Evolutionary conservation across 2,113 vertebrate species (phyloP), one percentile per base, ranked within the genome.

Genomic region (Oncorhynchus nerka): DNA sequence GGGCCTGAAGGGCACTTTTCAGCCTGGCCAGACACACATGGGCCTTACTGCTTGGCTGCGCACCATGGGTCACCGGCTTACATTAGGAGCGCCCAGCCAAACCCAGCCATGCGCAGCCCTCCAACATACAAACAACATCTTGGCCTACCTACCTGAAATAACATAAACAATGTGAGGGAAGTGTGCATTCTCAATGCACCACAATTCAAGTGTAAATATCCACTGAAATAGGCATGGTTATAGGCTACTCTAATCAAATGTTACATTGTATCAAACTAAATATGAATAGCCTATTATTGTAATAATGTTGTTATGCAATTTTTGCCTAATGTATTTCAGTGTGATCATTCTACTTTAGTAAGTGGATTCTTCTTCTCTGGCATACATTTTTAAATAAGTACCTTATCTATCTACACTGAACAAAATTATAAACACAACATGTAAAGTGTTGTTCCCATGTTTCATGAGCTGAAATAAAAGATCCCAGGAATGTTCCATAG

Each of bases 1-100:
- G 80, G 87, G 85, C 89, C 91, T 93, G 87, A 89, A 92, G 90
- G 92, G 87, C 90, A 90, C 88, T 90, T 92, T 93, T 92, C 90
- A 92, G 90, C 90, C 89, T 89, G 91, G 91, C 82, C 89, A 92
- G 83, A 89, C 89, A 91, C 87, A 88, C 85, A 84, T 77, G 67
- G 87, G 83, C 84, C 88, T 89, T 90, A 84, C 89, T 89, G 90
- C 91, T 92, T 89, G 90, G 87, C 86, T 91, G 91, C 87, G 73
- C 84, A 87, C 87, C 87, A 91, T 89, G 91, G 92, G 91, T 93
- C 92, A 93, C 83, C 83, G 87, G 85, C 86, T 89, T 90, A 90
- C 90, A 93, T 92, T 89, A 90, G 88, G 88, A 88, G 80, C 76
- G 86, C 84, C 88, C 88, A 86, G 85, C 86, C 81, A 86, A 88